Evolutionary conservation across 2,888 invertebrate genomes (phyloP).

Genomic region (Acanthosepion esculentum): DNA sequence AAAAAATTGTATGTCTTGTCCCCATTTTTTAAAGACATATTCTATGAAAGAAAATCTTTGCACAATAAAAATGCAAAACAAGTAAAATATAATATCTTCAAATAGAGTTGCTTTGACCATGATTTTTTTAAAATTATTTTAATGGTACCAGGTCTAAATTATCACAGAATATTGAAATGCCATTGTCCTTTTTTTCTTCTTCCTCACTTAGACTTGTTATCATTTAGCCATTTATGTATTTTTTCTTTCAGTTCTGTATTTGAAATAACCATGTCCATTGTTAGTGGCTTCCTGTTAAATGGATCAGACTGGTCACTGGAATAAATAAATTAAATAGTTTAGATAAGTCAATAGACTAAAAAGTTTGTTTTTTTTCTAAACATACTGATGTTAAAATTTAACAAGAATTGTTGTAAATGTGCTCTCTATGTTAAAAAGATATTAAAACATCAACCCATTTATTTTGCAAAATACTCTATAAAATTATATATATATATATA

Average conservation of each 20-base stretch:
- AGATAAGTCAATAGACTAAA: no score
- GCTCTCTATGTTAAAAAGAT: no score
- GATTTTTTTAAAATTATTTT: background rate
- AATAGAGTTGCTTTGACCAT: background rate
- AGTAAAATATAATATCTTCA: background rate
- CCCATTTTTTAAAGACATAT: background rate
- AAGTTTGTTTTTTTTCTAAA: no score
- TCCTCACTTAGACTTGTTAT: conserved; percentile 51
- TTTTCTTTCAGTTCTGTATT: conserved; percentile 84
- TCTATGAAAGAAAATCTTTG: background rate
- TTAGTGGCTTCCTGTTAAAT: conserved; percentile 92
- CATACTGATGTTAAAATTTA: no score
- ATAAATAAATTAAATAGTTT: conserved; percentile 66
- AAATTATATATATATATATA: no score
- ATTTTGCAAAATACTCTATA: no score
- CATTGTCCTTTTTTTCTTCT: background rate
- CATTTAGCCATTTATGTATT: conserved; percentile 84
- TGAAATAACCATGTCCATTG: conserved; percentile 92
- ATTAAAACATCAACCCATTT: no score
- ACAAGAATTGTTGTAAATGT: no score
- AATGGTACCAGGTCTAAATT: background rate
- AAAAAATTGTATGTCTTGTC: background rate
- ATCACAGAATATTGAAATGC: background rate
- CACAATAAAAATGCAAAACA: background rate
- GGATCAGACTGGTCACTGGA: conserved; percentile 96